phyloP scores from a whole-genome alignment of 2,797 vertebrate genomes.

The Toxotes lorentzi region DNA sequence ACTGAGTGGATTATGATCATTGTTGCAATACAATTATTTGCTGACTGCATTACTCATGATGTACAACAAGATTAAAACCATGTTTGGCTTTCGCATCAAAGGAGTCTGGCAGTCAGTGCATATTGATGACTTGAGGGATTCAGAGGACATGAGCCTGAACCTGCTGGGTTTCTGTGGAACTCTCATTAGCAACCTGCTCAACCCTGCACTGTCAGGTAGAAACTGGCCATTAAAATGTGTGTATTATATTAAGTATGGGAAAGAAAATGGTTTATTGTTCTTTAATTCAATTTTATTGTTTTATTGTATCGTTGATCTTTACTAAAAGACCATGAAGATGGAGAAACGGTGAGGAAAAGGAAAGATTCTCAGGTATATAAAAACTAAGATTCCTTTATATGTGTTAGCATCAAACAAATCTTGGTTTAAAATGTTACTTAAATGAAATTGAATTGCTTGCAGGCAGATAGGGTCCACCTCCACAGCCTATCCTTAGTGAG shows the following conservation, averaged over 20 bases:
- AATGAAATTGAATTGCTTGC: neutral
- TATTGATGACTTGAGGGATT: conserved; percentile 85
- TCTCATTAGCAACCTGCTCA: conserved; percentile 80
- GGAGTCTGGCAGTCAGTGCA: conserved; percentile 84
- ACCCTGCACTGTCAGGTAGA: conserved; percentile 66
- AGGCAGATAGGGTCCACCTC: conserved; percentile 69
- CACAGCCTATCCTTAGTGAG: conserved; percentile 76
- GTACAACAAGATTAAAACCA: neutral
- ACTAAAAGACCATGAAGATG: conserved; percentile 34
- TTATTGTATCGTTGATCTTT: neutral
- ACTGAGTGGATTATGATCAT: neutral
- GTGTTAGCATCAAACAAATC: neutral
- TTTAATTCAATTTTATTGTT: neutral
- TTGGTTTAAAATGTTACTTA: neutral
- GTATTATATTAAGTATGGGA: neutral
- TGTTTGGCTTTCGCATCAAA: conserved; percentile 45
- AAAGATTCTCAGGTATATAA: conserved; percentile 42
- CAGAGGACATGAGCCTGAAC: conserved; percentile 83
- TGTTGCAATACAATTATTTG: neutral
- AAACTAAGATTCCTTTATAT: neutral
- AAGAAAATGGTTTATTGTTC: neutral
- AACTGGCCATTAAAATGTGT: neutral
- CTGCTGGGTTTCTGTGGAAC: conserved; percentile 81
- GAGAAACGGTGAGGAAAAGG: conserved; percentile 15
- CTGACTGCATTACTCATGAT: neutral